phyloP scores from a whole-genome alignment of 2,888 invertebrate species.

The Andrena dorsata region DNA sequence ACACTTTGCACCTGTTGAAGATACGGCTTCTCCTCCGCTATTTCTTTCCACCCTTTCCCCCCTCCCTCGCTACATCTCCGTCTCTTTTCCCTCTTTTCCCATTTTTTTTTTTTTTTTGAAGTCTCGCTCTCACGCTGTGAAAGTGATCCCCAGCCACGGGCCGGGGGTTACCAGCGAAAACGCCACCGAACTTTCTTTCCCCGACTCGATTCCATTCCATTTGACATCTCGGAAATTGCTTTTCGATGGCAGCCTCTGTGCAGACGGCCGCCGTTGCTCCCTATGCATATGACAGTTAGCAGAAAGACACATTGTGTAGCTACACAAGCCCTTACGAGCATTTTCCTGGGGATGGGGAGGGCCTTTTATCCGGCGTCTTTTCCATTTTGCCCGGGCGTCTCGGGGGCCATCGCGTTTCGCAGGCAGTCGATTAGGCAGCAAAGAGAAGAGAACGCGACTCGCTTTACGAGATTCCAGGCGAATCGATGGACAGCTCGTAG shows the following conservation, averaged over 20 bases:
- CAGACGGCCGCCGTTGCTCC: slow-evolving; percentile 72
- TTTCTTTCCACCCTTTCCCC: slow-evolving; percentile 25
- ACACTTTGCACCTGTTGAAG: slow-evolving; percentile 78
- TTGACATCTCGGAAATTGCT: slow-evolving; percentile 79
- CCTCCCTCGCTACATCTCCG: background rate
- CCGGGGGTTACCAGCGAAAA: slow-evolving; percentile 63
- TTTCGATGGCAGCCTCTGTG: slow-evolving; percentile 72
- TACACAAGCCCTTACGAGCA: slow-evolving; percentile 55
- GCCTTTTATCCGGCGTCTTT: slow-evolving; percentile 18
- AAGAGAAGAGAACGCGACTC: background rate
- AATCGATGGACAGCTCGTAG: slow-evolving; percentile 25
- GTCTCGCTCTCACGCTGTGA: slow-evolving; percentile 52
- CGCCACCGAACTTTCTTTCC: slow-evolving; percentile 62
- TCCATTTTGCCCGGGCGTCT: slow-evolving; percentile 4
- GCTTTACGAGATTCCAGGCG: slow-evolving; percentile 23
- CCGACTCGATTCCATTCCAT: slow-evolving; percentile 69
- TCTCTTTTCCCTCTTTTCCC: background rate
- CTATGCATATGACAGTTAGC: slow-evolving; percentile 73
- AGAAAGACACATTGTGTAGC: slow-evolving; percentile 64
- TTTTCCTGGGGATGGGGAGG: slow-evolving; percentile 1
- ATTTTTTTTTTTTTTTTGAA: slow-evolving; percentile 37
- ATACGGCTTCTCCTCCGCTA: slow-evolving; percentile 60
- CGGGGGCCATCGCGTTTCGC: background rate
- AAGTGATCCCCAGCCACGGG: slow-evolving; percentile 57
- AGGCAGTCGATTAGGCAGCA: slow-evolving; percentile 18